Evolutionary conservation across 2,113 vertebrate species (phyloP).

Genomic region (Vimba vimba): DNA sequence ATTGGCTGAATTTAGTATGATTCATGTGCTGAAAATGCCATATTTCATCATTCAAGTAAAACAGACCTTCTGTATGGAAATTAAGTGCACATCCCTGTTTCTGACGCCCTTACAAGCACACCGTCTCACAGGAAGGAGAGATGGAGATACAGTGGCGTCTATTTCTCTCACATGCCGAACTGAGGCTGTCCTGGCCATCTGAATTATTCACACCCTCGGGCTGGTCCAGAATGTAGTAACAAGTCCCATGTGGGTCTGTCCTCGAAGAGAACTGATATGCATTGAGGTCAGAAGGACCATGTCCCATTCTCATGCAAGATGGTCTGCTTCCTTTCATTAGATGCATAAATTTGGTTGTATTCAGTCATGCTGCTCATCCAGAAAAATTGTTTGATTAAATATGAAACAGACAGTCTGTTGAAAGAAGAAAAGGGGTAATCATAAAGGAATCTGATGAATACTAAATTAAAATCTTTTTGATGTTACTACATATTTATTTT

Average conservation of each 20-base stretch:
- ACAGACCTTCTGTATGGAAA: background rate
- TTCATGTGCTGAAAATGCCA: background rate
- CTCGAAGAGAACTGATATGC: background rate
- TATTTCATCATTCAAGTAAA: constrained; percentile 10
- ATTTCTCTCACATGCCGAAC: constrained; percentile 8
- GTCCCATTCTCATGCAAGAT: background rate
- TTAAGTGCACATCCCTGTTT: background rate
- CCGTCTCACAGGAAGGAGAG: background rate
- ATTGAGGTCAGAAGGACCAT: background rate
- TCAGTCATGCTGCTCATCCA: background rate
- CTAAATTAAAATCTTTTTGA: constrained; percentile 38
- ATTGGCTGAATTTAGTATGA: background rate
- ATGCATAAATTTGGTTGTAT: constrained; percentile 20
- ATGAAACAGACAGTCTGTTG: constrained; percentile 27
- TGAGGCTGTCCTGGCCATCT: background rate
- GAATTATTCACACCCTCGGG: constrained; percentile 47
- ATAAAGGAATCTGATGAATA: constrained; percentile 16
- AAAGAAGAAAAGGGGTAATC: constrained; percentile 15
- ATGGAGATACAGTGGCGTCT: constrained; percentile 14
- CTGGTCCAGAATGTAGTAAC: constrained; percentile 29
- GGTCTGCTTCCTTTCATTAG: constrained; percentile 10
- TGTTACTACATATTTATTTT: constrained; percentile 29
- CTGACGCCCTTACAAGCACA: background rate
- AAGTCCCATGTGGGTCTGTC: constrained; percentile 25
- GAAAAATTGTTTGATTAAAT: background rate